Percentiles rank a stretch among this genome's conserved stretches.
Conservation (phyloP, 2,888 invertebrate species). For the Oscheius sp. region DNA sequence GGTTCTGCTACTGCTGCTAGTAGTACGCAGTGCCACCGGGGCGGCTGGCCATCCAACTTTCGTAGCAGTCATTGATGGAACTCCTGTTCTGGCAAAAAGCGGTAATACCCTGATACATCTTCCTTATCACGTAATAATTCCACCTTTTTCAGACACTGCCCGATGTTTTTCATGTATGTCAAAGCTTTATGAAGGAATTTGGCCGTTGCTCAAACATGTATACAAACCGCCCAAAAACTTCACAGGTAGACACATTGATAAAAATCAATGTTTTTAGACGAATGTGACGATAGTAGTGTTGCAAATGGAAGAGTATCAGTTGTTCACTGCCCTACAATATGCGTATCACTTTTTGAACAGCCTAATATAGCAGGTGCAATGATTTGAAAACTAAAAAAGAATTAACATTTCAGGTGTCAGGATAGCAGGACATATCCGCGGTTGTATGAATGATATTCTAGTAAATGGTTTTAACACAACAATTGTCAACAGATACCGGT, state of each 20-base stretch:
- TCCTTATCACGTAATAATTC: neutral
- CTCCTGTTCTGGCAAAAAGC: constrained; percentile 22
- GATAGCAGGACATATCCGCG: constrained; percentile 66
- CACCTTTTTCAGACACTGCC: constrained; percentile 61
- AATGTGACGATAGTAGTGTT: constrained; percentile 46
- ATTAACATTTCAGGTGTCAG: constrained; percentile 54
- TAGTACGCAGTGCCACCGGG: constrained; percentile 8
- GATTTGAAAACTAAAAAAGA: neutral
- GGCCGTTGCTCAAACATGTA: constrained; percentile 59
- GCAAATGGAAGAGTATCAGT: constrained; percentile 44
- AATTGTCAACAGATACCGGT: constrained; percentile 66
- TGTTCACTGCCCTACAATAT: constrained; percentile 66
- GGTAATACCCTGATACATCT: constrained; percentile 5
- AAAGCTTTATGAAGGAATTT: constrained; percentile 64
- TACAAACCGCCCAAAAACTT: constrained; percentile 67
- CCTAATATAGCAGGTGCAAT: constrained; percentile 63
- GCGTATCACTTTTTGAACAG: constrained; percentile 64
- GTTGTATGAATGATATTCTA: constrained; percentile 65
- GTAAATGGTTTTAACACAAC: constrained; percentile 68
- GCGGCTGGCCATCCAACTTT: constrained; percentile 16
- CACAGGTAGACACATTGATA: constrained; percentile 50
- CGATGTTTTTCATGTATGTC: constrained; percentile 70
- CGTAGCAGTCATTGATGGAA: constrained; percentile 21
- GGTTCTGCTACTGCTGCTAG: constrained; percentile 16
- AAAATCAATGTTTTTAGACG: constrained; percentile 37